Conservation (phyloP, 2,113 vertebrate genomes). For the Scortum barcoo region DNA sequence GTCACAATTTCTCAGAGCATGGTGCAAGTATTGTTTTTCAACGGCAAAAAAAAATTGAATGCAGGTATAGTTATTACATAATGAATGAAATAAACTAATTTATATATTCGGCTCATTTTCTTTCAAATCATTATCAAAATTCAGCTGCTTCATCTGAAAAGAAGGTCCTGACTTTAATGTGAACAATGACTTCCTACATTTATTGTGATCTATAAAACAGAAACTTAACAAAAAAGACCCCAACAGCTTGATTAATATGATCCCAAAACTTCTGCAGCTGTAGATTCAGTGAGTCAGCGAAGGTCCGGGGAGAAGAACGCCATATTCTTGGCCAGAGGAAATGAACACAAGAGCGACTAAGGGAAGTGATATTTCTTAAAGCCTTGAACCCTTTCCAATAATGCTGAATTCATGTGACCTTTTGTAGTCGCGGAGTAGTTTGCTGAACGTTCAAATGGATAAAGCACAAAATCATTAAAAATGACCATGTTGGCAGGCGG, state of each 20-base stretch:
- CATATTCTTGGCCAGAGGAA: slow-evolving; percentile 10
- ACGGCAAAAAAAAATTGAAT: too few species aligned
- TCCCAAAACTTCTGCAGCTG: slow-evolving; percentile 9
- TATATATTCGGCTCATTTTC: background rate
- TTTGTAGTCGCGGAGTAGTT: slow-evolving; percentile 67
- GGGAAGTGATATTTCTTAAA: slow-evolving; percentile 71
- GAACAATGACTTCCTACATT: background rate
- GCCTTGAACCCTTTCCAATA: slow-evolving; percentile 74
- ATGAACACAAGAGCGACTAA: slow-evolving; percentile 41
- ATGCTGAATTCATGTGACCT: slow-evolving; percentile 75
- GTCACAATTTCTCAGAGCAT: too few species aligned
- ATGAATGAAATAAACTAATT: background rate
- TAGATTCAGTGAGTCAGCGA: slow-evolving; percentile 32
- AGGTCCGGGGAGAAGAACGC: background rate
- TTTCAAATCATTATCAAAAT: background rate
- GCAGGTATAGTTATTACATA: background rate
- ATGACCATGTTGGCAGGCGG: slow-evolving; percentile 54
- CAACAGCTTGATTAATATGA: slow-evolving; percentile 32
- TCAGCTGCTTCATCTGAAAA: background rate
- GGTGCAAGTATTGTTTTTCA: background rate
- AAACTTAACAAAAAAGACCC: background rate
- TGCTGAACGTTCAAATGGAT: slow-evolving; percentile 59
- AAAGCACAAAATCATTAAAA: slow-evolving; percentile 79
- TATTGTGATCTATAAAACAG: background rate
- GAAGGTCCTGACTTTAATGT: background rate